Evolutionary conservation across 30 jellyfish, hydroid and myxozoan genomes (phyloP), one percentile per base, ranked within the genome.

Genomic region (Turritopsis rubra): DNA sequence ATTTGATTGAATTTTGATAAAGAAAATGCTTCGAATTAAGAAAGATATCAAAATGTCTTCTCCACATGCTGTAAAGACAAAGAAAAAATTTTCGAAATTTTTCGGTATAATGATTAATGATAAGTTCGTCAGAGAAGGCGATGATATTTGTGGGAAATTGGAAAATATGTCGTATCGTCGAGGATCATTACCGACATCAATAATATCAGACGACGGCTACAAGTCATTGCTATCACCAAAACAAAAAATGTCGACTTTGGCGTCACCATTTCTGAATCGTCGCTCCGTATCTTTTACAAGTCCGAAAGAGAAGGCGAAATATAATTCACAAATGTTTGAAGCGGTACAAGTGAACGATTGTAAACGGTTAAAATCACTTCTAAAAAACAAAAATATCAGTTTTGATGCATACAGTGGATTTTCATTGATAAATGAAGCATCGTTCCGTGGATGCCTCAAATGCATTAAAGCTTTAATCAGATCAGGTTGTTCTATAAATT

Each of bases 221-320:
- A 41, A 41, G 60, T 13, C 60, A 41, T 41, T 68, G 8, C 19
- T 19, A 68, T 68, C 77, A 0, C 77, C 77, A 1, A 23, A n/a
- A 1, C 77, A 19, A 68, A 68, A 1, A 1, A n/a, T 68, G 4
- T 23, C 77, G 4, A n/a, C 77, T 27, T 1, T 68, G 19, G 30
- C 77, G 9, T 68, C 77, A 68, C 77, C 77, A 0, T 68, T 68
- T 68, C 9, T 68, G 28, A 27, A 27, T 68, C 77, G 77, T 9
- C 28, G 30, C 9, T 68, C 77, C 0, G 16, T 9, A 17, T 1
- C 77, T n/a, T 27, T 68, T 22, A 23, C 28, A 68, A n/a, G 31
- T 17, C 28, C 4, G 8, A 27, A 68, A 68, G 77, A 68, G 19
- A 68, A 27, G 30, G 30, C 28, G 16, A 23, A 19, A 22, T n/a